Evolutionary conservation across 2,888 invertebrate species (phyloP).

Genomic region (Nasonia oneida): DNA sequence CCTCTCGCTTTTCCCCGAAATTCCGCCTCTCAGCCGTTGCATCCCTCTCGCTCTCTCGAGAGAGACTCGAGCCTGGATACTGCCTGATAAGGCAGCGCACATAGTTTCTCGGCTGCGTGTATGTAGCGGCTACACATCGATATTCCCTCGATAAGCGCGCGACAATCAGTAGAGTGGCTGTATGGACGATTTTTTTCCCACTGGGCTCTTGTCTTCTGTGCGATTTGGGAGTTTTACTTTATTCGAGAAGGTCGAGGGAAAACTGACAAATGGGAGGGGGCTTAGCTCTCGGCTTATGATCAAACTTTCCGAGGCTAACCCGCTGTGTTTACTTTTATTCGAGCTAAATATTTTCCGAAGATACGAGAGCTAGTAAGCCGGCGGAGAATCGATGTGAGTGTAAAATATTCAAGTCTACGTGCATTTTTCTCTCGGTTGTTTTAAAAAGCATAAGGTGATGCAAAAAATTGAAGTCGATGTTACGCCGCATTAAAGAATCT

Average conservation of each 20-base stretch:
- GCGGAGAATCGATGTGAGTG: not conserved
- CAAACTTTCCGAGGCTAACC: not conserved
- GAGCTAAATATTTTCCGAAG: conserved; percentile 5
- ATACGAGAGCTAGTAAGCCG: not conserved
- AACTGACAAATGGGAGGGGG: not conserved
- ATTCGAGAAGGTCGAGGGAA: not conserved
- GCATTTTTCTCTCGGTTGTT: too few relatives aligned
- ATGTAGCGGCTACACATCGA: not conserved
- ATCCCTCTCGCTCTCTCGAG: not conserved
- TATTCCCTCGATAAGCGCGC: conserved; percentile 31
- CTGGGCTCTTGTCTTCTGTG: not conserved
- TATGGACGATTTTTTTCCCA: not conserved
- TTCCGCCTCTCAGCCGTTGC: not conserved
- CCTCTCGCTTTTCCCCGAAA: not conserved
- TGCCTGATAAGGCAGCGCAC: conserved; percentile 18
- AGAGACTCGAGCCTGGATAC: not conserved
- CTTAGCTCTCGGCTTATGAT: conserved; percentile 3
- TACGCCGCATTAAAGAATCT: not conserved
- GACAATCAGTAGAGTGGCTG: not conserved
- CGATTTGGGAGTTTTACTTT: not conserved
- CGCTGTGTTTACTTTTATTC: not conserved
- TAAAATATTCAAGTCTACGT: not conserved
- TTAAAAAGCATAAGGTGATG: too few relatives aligned
- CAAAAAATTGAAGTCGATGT: too few relatives aligned
- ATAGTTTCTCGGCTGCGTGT: not conserved